A percentile compares a stretch with the other conserved stretches of the same genome.
Evolutionary conservation across 2,888 invertebrate genomes (phyloP).

Genomic region (Bimastos eiseni): DNA sequence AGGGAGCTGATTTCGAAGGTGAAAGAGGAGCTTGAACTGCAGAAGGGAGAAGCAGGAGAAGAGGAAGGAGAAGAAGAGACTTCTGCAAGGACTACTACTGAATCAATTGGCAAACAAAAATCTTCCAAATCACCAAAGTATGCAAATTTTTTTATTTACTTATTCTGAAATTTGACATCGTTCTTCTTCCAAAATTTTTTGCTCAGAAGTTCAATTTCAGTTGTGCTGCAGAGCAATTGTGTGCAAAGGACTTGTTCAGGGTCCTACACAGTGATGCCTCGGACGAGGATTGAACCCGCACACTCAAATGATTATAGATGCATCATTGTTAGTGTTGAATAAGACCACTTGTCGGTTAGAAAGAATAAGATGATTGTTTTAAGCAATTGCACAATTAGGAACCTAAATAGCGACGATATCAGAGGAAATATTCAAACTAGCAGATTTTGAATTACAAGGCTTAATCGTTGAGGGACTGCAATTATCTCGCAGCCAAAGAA

Average conservation of each 20-base stretch:
- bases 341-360: not conserved
- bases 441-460: not conserved
- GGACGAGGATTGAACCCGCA: too few species aligned
- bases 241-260: too few species aligned
- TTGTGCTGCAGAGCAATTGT: too few species aligned
- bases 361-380: not conserved
- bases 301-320: too few species aligned
- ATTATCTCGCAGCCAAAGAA: not conserved
- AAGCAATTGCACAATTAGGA: not conserved
- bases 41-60: not conserved
- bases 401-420: not conserved
- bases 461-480: not conserved
- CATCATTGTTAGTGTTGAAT: not conserved
- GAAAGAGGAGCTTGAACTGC: not conserved
- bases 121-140: not conserved
- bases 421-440: not conserved
- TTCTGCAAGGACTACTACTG: not conserved
- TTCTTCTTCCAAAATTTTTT: not conserved
- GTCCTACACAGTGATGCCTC: too few species aligned
- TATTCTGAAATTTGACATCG: too few species aligned
- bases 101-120: not conserved
- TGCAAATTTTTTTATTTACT: not conserved
- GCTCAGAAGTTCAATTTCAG: too few species aligned
- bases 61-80: not conserved
- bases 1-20: not conserved